Percentiles rank a stretch among this genome's conserved stretches.
Conservation (phyloP, 1,140 invertebrate genomes). For the Wasmannia auropunctata region DNA sequence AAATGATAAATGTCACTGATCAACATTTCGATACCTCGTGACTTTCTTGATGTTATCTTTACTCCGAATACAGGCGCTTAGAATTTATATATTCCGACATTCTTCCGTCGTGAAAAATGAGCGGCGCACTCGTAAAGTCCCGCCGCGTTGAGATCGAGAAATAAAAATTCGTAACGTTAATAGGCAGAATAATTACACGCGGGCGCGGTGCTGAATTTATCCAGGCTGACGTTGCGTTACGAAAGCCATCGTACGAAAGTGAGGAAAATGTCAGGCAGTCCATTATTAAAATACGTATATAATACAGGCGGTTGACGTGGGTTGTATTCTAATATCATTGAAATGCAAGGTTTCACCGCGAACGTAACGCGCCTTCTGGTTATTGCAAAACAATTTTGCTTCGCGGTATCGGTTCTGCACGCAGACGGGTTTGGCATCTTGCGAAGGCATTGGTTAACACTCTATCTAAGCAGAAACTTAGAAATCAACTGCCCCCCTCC, state of each 20-base stretch:
- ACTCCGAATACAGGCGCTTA: background rate
- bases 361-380: conserved; percentile 60
- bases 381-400: conserved; percentile 71
- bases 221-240: background rate
- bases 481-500: too few species aligned
- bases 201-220: conserved; percentile 8
- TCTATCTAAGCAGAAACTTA: conserved; percentile 47
- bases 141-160: background rate
- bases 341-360: conserved; percentile 54
- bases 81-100: conserved; percentile 8
- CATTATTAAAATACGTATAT: conserved; percentile 64
- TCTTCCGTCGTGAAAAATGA: background rate
- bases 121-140: background rate
- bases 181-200: conserved; percentile 35
- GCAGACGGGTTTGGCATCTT: conserved; percentile 61
- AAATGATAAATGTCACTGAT: conserved; percentile 16
- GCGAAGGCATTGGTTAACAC: conserved; percentile 60
- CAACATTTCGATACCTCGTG: background rate
- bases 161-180: conserved; percentile 27
- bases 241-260: conserved; percentile 45
- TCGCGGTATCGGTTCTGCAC: conserved; percentile 12
- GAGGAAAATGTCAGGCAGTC: conserved; percentile 44
- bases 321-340: conserved; percentile 60
- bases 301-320: conserved; percentile 37
- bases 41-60: conserved; percentile 14